Percentiles rank a stretch among this genome's conserved stretches.
Conservation (phyloP, 37 sponge, comb jelly and placozoan species). For the Ianthella basta region DNA sequence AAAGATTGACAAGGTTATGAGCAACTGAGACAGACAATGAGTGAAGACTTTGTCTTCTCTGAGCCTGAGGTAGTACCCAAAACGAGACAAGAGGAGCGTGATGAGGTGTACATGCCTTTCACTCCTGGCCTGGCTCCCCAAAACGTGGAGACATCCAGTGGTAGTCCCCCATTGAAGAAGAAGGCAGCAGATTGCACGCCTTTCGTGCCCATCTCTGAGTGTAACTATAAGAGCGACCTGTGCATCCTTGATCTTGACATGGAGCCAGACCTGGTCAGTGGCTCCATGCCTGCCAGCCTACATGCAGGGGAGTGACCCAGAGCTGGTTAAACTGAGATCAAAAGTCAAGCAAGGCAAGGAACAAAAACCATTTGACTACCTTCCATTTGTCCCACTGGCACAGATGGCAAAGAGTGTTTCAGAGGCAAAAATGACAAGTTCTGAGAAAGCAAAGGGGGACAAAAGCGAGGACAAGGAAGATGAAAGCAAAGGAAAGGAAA, state of each 20-base stretch:
- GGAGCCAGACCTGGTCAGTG: background rate
- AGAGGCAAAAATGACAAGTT: no score
- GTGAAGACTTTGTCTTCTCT: background rate
- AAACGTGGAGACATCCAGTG: background rate
- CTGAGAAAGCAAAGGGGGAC: no score
- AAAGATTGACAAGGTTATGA: background rate
- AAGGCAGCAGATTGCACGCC: conserved; percentile 29
- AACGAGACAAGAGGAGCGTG: background rate
- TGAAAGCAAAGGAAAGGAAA: no score
- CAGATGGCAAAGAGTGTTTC: background rate
- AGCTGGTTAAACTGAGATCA: background rate
- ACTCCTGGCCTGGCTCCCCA: background rate
- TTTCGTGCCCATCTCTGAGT: conserved; percentile 7
- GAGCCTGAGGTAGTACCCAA: background rate
- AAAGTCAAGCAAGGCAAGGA: background rate
- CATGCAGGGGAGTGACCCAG: background rate
- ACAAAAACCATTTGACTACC: background rate
- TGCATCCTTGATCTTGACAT: background rate
- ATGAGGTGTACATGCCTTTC: conserved; percentile 27
- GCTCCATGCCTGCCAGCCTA: background rate
- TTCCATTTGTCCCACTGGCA: background rate
- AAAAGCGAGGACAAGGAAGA: no score
- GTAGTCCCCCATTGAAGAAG: background rate
- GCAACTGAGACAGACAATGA: background rate
- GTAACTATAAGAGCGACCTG: conserved; percentile 28